Evolutionary conservation across 2,113 vertebrate genomes (phyloP).

Genomic region (Hystrix cristata): DNA sequence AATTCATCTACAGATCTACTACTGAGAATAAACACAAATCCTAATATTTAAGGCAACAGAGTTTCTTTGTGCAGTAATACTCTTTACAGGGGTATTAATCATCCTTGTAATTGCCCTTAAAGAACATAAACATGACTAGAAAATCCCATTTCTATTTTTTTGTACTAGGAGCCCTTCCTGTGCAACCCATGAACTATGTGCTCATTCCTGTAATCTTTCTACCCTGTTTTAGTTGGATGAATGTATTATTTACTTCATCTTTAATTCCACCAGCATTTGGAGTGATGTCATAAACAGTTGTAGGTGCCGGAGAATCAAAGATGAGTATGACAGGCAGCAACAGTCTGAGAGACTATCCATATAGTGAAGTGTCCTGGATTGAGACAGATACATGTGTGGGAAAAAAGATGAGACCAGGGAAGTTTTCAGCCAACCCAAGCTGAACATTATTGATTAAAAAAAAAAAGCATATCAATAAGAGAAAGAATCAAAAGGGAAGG

Average conservation of each 20-base stretch:
- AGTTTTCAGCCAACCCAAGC: neutral
- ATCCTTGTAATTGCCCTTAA: neutral
- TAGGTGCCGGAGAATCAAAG: neutral
- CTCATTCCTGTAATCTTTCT: neutral
- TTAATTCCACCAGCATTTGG: neutral
- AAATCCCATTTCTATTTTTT: neutral
- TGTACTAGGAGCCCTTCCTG: neutral
- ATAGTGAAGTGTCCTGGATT: neutral
- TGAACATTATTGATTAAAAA: neutral
- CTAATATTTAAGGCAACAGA: neutral
- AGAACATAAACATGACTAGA: neutral
- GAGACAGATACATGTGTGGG: neutral
- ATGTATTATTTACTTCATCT: neutral
- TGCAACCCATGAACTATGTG: neutral
- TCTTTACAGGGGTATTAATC: neutral
- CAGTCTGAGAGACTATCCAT: neutral
- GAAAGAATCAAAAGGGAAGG: neutral
- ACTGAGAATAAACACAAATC: neutral
- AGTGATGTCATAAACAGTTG: neutral
- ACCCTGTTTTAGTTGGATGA: neutral
- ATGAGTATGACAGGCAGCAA: neutral
- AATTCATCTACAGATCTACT: neutral
- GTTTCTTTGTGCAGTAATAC: neutral
- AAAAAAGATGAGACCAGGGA: neutral
- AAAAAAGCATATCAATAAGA: neutral